Conservation (phyloP, 2,888 invertebrate species). For the Tuta absoluta region DNA sequence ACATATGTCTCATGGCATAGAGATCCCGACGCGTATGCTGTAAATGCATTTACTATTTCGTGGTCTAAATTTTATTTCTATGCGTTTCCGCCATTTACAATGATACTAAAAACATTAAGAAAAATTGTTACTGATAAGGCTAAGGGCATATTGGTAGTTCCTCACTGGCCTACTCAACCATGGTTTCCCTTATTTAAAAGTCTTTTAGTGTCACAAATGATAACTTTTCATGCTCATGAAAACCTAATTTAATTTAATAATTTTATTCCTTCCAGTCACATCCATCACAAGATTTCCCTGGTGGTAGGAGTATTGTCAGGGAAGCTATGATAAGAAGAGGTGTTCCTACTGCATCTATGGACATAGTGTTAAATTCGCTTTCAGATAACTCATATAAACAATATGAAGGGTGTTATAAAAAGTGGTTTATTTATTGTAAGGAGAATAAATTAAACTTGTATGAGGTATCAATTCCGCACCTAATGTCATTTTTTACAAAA, state of each 20-base stretch:
- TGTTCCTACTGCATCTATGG: slow-evolving; percentile 23
- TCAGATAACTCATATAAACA: slow-evolving; percentile 31
- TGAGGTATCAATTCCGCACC: slow-evolving; percentile 24
- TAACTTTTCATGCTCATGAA: slow-evolving; percentile 14
- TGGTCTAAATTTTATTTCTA: slow-evolving; percentile 32
- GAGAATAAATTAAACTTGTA: slow-evolving; percentile 28
- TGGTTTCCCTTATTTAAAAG: slow-evolving; percentile 25
- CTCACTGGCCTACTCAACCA: slow-evolving; percentile 29
- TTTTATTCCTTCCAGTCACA: slow-evolving; percentile 16
- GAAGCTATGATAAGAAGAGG: slow-evolving; percentile 27
- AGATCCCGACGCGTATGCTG: slow-evolving; percentile 31
- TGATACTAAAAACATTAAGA: slow-evolving; percentile 31
- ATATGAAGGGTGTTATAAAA: slow-evolving; percentile 30
- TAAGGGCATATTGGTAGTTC: slow-evolving; percentile 28
- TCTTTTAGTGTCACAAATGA: slow-evolving; percentile 17
- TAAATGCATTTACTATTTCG: slow-evolving; percentile 33
- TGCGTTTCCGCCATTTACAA: slow-evolving; percentile 35
- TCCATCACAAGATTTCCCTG: slow-evolving; percentile 30
- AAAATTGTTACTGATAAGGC: slow-evolving; percentile 28
- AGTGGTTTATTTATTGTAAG: slow-evolving; percentile 33
- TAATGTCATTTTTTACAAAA: slow-evolving; percentile 19
- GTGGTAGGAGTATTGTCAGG: slow-evolving; percentile 33
- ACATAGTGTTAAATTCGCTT: slow-evolving; percentile 29
- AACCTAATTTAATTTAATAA: slow-evolving; percentile 3
- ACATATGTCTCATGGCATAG: slow-evolving; percentile 29